Evolutionary conservation across 2,113 vertebrate genomes (phyloP).

Genomic region (Hassar affinis): DNA sequence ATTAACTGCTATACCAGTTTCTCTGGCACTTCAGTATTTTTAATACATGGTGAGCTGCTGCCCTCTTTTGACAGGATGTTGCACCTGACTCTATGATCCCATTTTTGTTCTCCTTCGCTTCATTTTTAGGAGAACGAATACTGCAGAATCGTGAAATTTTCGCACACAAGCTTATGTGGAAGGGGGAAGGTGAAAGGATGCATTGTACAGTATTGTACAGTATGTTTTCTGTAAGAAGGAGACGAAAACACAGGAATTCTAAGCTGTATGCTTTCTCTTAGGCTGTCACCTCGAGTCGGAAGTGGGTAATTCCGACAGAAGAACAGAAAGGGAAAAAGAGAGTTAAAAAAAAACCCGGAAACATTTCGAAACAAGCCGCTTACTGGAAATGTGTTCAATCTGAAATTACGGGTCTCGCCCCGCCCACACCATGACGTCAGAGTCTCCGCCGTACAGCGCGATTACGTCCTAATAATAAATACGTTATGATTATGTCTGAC

Average conservation of each 20-base stretch:
- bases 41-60: slow-evolving; percentile 21
- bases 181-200: not conserved
- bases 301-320: not conserved
- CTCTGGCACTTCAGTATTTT: no score
- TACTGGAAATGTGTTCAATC: slow-evolving; percentile 30
- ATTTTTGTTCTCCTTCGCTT: not conserved
- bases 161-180: not conserved
- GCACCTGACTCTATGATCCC: not conserved
- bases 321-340: not conserved
- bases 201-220: no score
- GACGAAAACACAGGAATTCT: no score
- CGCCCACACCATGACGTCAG: not conserved
- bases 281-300: not conserved
- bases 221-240: not conserved
- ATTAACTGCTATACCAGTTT: no score
- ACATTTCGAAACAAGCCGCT: slow-evolving; percentile 28
- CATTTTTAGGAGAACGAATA: not conserved
- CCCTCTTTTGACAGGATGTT: slow-evolving; percentile 2
- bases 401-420: slow-evolving; percentile 16
- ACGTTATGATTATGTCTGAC: no score
- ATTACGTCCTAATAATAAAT: no score
- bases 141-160: not conserved
- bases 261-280: not conserved
- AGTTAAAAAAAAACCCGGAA: not conserved
- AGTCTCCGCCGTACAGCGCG: not conserved